Evolutionary conservation across 1,140 invertebrate genomes (phyloP).

Genomic region (Phymastichus coffea): DNA sequence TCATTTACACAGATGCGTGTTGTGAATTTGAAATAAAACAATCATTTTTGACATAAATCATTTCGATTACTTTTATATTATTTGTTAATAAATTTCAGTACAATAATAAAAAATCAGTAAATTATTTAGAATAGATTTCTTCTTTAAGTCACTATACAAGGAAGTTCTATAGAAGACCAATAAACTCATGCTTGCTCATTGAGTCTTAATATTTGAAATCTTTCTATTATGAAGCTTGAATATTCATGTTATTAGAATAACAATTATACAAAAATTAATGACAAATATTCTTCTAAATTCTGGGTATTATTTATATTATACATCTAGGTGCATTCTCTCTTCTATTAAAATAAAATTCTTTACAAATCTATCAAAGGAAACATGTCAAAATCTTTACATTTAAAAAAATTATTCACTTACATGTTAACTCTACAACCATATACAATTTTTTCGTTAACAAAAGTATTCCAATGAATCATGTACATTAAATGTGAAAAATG

Average conservation of each 20-base stretch:
- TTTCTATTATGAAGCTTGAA: conserved; percentile 6
- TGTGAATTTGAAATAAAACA: neutral
- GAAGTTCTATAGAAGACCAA: conserved; percentile 9
- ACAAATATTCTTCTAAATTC: conserved; percentile 10
- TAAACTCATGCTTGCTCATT: neutral
- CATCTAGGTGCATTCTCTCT: conserved; percentile 15
- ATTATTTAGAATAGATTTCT: neutral
- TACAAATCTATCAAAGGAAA: conserved; percentile 12
- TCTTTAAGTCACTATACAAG: conserved; percentile 23
- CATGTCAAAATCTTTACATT: neutral
- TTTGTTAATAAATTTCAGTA: neutral
- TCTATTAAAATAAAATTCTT: conserved; percentile 25
- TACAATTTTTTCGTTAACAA: no score
- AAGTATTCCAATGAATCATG: no score
- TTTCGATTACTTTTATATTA: neutral
- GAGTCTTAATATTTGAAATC: neutral
- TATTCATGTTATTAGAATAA: conserved; percentile 18
- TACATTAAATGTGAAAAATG: no score
- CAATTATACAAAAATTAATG: conserved; percentile 24
- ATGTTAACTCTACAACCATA: no score
- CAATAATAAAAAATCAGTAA: neutral
- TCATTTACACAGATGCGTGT: neutral
- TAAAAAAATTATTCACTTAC: no score
- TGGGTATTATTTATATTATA: conserved; percentile 9
- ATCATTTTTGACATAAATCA: no score